A percentile compares a stretch with the other conserved stretches of the same genome.
Conservation (phyloP, 2,888 invertebrate genomes). For the Xestia sexstrigata region DNA sequence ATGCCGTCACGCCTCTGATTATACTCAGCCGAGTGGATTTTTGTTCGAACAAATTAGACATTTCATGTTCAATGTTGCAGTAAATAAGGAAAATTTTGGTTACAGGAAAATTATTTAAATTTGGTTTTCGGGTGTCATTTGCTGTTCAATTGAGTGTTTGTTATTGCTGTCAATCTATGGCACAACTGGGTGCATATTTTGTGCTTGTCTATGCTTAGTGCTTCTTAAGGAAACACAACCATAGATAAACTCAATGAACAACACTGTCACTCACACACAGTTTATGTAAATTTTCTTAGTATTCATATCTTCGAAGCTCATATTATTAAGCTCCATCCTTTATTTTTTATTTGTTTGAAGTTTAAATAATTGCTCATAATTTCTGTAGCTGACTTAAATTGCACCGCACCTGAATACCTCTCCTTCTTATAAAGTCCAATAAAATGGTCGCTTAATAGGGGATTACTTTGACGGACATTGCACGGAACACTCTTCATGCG, state of each 20-base stretch:
- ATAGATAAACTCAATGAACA: no score
- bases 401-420: constrained; percentile 8
- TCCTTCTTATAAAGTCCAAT: constrained; percentile 2
- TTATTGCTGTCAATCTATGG: constrained; percentile 5
- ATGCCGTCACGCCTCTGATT: constrained; percentile 44
- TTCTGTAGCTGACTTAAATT: constrained; percentile 13
- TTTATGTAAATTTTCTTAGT: neutral
- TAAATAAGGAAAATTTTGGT: constrained; percentile 35
- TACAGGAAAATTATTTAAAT: constrained; percentile 14
- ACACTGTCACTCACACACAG: neutral
- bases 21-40: constrained; percentile 31
- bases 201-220: neutral
- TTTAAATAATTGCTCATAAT: neutral
- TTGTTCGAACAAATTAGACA: constrained; percentile 30
- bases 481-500: constrained; percentile 47
- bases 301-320: neutral
- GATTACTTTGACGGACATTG: constrained; percentile 43
- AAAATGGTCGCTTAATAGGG: constrained; percentile 15
- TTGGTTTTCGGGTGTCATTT: constrained; percentile 1
- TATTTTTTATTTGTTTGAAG: constrained; percentile 9
- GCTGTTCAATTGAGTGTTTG: constrained; percentile 10
- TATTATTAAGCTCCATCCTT: neutral
- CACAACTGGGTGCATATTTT: neutral
- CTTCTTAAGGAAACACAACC: neutral
- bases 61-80: constrained; percentile 45